Evolutionary conservation across 2,888 invertebrate species (phyloP).

Genomic region (Germaria angustata): DNA sequence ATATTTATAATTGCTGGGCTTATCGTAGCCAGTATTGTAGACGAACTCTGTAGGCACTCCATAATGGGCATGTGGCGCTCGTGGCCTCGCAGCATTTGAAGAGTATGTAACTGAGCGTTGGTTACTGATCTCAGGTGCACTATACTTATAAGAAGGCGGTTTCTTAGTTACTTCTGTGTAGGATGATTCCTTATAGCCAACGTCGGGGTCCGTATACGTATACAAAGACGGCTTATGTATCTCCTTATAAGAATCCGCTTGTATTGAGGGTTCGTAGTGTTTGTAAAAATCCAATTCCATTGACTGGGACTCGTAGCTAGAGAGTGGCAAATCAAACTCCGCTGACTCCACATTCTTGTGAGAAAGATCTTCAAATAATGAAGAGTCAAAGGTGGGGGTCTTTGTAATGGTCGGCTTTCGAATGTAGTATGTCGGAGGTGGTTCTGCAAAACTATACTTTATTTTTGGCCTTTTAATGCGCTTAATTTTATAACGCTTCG

Average conservation of each 20-base stretch:
- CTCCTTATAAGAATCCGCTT: constrained; percentile 36
- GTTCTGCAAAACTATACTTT: constrained; percentile 71
- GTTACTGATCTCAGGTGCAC: constrained; percentile 24
- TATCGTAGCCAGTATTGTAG: constrained; percentile 50
- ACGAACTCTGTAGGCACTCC: constrained; percentile 68
- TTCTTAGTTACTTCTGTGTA: constrained; percentile 52
- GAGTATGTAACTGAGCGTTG: constrained; percentile 43
- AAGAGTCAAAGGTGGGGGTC: constrained; percentile 70
- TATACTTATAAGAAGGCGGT: constrained; percentile 42
- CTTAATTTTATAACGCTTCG: constrained; percentile 72
- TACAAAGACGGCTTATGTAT: constrained; percentile 55
- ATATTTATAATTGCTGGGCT: constrained; percentile 24
- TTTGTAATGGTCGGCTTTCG: constrained; percentile 19
- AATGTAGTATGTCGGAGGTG: constrained; percentile 68
- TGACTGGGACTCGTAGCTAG: constrained; percentile 75
- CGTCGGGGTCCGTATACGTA: constrained; percentile 46
- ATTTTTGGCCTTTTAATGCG: constrained; percentile 73
- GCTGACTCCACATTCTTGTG: constrained; percentile 73
- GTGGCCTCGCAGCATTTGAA: constrained; percentile 1
- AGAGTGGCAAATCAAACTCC: constrained; percentile 74
- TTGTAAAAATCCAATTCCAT: constrained; percentile 77
- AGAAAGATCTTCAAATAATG: constrained; percentile 72
- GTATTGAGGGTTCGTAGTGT: constrained; percentile 40
- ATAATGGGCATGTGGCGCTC: constrained; percentile 67
- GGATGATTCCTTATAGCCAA: constrained; percentile 44